Base-by-base conservation (phyloP, 2,888 invertebrate species). In the Drosophila ochracea region DNA sequence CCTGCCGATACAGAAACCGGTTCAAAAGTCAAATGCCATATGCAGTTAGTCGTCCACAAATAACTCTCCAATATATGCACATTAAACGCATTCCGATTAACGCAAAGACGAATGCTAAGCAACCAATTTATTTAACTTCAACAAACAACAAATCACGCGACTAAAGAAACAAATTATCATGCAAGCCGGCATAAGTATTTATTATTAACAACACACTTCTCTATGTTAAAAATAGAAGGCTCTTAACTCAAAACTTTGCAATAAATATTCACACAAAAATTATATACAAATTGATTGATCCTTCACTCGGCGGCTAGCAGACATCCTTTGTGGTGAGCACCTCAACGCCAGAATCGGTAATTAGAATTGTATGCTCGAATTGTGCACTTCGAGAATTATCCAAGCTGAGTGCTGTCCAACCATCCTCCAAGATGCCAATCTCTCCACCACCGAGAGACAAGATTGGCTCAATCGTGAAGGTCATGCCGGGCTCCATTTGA, bases 391-490 rank as follows among this genome's bases (percentile, higher is more conserved):
- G 94, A 0, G 97, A 95, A 75, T 95, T 94, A 91, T 99, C 99
- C 30, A 94, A 93, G 0, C 97, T 98, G 0, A 97, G 94, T 0
- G 97, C 97, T 0, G 99, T 99, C 99, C 99, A 99, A 0, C 97
- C 96, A 92, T 99, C 99, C 61, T 96, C 96, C 21, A 97, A 94
- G 71, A 97, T 94, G 31, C 95, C 94, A 3, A 97, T 94, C 65
- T 96, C 94, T 50, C 94, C 94, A 1, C 93, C 93, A 1, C 98
- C 98, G 82, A 97, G 96, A 2, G 96, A 95, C 21, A 99, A 91
- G 11, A 97, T 96, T 13, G 99, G 99, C 91, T 99, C 99, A 86
- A 99, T 97, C 0, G 99, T 99, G 91, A 99, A 99, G 0, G 97
- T 97, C 97, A 98, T 98, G n/a, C 98, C 98, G 4, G 96, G 93